Percentiles rank a stretch among this genome's conserved stretches.
phyloP scores from a whole-genome alignment of 2,797 vertebrate species.

The Amblyraja radiata region DNA sequence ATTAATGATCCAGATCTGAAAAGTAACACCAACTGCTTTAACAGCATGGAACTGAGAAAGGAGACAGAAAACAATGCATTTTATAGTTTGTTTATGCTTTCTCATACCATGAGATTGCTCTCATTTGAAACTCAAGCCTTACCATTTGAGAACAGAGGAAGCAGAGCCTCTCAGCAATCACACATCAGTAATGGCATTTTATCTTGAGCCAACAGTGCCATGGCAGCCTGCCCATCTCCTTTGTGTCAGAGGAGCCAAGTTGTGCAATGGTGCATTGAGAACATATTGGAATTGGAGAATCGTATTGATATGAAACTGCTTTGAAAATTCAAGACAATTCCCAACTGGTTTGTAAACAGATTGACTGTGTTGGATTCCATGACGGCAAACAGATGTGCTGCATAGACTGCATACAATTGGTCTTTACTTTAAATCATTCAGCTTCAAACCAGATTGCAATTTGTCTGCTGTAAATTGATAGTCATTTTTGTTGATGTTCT shows the following conservation, averaged over 20 bases:
- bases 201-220: background rate
- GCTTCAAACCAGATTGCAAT: background rate
- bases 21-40: background rate
- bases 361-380: background rate
- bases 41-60: background rate
- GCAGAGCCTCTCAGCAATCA: background rate
- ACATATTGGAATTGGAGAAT: background rate
- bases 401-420: background rate
- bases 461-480: background rate
- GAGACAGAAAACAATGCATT: background rate
- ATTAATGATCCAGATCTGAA: background rate
- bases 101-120: background rate
- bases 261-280: background rate
- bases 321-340: background rate
- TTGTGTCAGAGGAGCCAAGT: background rate
- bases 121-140: background rate
- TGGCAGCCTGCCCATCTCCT: background rate
- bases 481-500: too few relatives aligned
- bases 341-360: background rate
- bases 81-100: background rate
- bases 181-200: background rate
- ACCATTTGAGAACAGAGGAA: background rate
- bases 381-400: background rate
- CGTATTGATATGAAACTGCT: background rate
- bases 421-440: too few relatives aligned